Evolutionary conservation across 2,113 vertebrate genomes (phyloP), one percentile per base, ranked within the genome.

Genomic region (Zosterops pallidus): DNA sequence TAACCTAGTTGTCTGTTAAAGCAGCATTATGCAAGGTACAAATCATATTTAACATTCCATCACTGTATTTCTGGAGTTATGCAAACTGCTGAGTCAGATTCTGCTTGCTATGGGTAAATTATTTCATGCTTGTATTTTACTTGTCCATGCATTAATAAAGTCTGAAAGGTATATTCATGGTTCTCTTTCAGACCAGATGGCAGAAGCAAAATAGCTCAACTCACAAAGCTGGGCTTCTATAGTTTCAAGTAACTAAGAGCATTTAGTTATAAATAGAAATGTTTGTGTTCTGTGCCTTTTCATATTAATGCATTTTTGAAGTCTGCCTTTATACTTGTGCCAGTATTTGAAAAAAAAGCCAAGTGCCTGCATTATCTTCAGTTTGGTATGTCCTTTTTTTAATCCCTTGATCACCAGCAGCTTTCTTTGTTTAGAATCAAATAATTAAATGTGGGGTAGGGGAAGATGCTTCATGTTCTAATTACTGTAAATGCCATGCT

Each of bases 51-150:
- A 86, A 35, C 47, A 63, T 89, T 25, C 31, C 63, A 39, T 95
- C 69, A 21, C 75, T 91, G 78, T 84, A 41, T 95, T 89, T 78
- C 65, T 72, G 83, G 82, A 89, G 52, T 82, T 94, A 52, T 12
- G 78, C 46, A 90, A 90, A 90, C 33, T 68, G 82, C 78, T 91
- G 80, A 92, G 90, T 97, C 89, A 94, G 87, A 70, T 84, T 96
- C 85, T 96, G 70, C 79, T 94, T 76, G 56, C 5, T 29, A 47
- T 81, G 26, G 20, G 56, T 31, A 55, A 52, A 70, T 91, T 78
- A 82, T 57, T 82, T 93, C 9, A 26, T 85, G 55, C 84, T 57
- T 93, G 11, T 69, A 4, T 94, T 81, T 89, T 86, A 67, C 76
- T 86, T 90, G 14, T 49, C 50, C 24, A 19, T 89, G 12, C 42